Conservation (phyloP, 30 jellyfish, hydroid and myxozoan genomes). For the Pelagia noctiluca region DNA sequence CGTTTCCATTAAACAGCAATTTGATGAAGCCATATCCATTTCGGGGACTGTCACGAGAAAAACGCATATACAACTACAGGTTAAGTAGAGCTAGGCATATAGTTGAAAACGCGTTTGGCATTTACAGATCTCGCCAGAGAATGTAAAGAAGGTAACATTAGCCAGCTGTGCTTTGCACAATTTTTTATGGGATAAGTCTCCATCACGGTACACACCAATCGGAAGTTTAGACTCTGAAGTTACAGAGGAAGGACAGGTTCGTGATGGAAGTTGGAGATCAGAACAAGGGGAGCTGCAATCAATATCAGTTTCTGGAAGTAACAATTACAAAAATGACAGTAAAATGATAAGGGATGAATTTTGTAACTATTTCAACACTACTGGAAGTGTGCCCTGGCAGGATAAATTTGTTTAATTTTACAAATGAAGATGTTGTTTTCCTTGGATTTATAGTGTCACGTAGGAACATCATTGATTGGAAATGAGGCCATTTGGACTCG, state of each 20-base stretch:
- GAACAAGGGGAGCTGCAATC: constrained; percentile 1
- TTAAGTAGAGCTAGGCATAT: constrained; percentile 19
- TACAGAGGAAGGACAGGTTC: constrained; percentile 19
- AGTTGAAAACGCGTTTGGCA: constrained; percentile 29
- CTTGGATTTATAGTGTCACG: constrained; percentile 57
- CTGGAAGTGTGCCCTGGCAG: background rate
- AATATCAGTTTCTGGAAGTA: constrained; percentile 30
- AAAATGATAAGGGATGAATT: background rate
- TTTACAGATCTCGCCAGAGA: constrained; percentile 45
- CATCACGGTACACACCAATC: constrained; percentile 35
- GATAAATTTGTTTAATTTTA: constrained; percentile 1
- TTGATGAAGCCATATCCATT: constrained; percentile 26
- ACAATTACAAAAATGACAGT: constrained; percentile 23
- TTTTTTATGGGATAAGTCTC: constrained; percentile 18
- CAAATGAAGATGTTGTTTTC: constrained; percentile 46
- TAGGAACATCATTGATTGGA: constrained; percentile 34
- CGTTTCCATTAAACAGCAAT: background rate
- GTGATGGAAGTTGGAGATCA: constrained; percentile 46
- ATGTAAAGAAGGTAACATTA: constrained; percentile 20
- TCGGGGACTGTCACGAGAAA: background rate
- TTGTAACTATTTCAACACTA: background rate
- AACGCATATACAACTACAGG: background rate
- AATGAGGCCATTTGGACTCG: constrained; percentile 61
- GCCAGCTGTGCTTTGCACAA: constrained; percentile 31
- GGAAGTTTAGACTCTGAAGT: constrained; percentile 24